Conservation (phyloP, 1,140 invertebrate species). For the Pinna nobilis region DNA sequence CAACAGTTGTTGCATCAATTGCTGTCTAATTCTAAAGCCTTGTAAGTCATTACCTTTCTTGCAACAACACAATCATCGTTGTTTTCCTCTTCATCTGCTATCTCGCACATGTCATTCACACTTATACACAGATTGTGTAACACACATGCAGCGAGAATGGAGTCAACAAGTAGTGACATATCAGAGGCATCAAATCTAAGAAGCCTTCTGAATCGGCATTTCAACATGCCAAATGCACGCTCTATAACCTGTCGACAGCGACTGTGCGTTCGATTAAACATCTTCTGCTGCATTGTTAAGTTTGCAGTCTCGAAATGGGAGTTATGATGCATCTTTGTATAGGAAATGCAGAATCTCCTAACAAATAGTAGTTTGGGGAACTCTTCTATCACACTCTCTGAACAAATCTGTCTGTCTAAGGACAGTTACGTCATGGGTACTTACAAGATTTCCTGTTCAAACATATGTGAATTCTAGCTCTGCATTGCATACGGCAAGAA, state of each 20-base stretch:
- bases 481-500: slow-evolving; percentile 16
- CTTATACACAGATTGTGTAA: slow-evolving; percentile 23
- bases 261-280: slow-evolving; percentile 15
- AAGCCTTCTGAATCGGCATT: slow-evolving; percentile 26
- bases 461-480: slow-evolving; percentile 25
- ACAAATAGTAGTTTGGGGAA: slow-evolving; percentile 7
- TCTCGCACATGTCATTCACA: slow-evolving; percentile 4
- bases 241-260: slow-evolving; percentile 9
- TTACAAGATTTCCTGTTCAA: slow-evolving; percentile 22
- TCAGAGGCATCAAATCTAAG: slow-evolving; percentile 16
- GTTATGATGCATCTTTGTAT: slow-evolving; percentile 19
- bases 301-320: slow-evolving; percentile 20
- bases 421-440: slow-evolving; percentile 24
- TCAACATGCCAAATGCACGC: slow-evolving; percentile 19
- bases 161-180: slow-evolving; percentile 2
- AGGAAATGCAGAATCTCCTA: slow-evolving; percentile 26
- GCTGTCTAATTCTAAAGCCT: slow-evolving; percentile 19
- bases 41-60: slow-evolving; percentile 13
- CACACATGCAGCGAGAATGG: slow-evolving; percentile 19
- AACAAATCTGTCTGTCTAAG: slow-evolving; percentile 13
- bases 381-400: background rate
- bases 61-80: background rate
- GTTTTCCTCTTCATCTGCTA: slow-evolving; percentile 3
- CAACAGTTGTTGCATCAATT: slow-evolving; percentile 14
- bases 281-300: background rate